Conservation (phyloP, 2,113 vertebrate species). For the Laticauda laticaudata region DNA sequence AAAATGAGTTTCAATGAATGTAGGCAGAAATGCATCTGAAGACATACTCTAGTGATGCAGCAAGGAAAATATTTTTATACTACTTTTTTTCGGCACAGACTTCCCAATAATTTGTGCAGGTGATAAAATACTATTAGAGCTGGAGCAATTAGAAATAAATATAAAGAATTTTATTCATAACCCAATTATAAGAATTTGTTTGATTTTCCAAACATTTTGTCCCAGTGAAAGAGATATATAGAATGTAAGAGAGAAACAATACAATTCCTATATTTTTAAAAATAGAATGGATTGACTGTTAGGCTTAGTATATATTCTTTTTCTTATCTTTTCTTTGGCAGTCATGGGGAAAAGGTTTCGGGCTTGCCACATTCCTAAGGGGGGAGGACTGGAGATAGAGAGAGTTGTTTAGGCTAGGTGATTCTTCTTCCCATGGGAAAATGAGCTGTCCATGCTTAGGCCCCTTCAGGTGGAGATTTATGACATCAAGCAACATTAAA, state of each 20-base stretch:
- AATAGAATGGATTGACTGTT: not conserved
- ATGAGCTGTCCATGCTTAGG: too few species aligned
- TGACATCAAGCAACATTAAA: too few species aligned
- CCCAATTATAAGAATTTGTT: not conserved
- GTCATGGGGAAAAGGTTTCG: too few species aligned
- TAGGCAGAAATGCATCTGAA: not conserved
- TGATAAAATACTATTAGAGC: not conserved
- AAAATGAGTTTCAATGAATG: not conserved
- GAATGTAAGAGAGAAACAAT: not conserved
- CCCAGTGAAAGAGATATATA: not conserved
- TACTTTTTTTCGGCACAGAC: not conserved
- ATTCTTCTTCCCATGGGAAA: too few species aligned
- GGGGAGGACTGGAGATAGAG: too few species aligned
- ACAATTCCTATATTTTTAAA: not conserved
- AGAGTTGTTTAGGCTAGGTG: too few species aligned
- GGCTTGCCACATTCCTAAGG: too few species aligned
- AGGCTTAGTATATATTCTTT: too few species aligned
- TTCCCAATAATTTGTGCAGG: not conserved
- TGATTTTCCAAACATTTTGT: not conserved
- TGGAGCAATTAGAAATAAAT: not conserved
- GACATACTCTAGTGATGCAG: not conserved
- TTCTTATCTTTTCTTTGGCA: too few species aligned
- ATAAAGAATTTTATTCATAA: not conserved
- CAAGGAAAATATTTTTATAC: not conserved
- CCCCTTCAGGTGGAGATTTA: too few species aligned